Evolutionary conservation across 2,888 invertebrate species (phyloP).

Genomic region (Anagyrus pseudococci): DNA sequence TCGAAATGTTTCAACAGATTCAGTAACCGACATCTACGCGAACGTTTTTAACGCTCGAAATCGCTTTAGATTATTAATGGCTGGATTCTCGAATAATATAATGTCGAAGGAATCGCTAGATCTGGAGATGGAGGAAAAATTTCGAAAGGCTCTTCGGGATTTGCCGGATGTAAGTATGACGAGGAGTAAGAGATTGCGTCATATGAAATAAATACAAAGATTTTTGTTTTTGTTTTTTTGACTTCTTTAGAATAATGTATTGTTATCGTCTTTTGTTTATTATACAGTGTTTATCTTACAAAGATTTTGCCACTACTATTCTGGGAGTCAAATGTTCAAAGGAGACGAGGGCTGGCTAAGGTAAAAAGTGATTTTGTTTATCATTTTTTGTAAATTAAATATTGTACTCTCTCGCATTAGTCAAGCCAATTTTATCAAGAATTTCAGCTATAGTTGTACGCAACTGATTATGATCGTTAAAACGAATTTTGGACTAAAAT

Average conservation of each 20-base stretch:
- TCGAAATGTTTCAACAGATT: background rate
- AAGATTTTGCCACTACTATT: conserved; percentile 51
- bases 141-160: background rate
- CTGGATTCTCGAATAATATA: background rate
- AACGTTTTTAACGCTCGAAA: background rate
- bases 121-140: background rate
- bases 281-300: conserved; percentile 57
- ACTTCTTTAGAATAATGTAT: conserved; percentile 51
- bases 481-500: too few species aligned
- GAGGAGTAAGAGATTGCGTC: too few species aligned
- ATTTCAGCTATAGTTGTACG: too few species aligned
- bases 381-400: conserved; percentile 19
- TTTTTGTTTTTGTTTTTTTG: too few species aligned
- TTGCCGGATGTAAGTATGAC: background rate
- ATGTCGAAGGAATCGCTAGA: conserved; percentile 31
- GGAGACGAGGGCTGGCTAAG: conserved; percentile 20
- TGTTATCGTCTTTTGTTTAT: conserved; percentile 50
- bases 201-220: conserved; percentile 23
- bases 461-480: too few species aligned
- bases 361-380: conserved; percentile 6
- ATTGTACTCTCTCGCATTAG: too few species aligned
- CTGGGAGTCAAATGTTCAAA: conserved; percentile 48
- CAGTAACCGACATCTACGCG: background rate
- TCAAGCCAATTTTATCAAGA: too few species aligned
- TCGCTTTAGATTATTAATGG: background rate